Evolutionary conservation across 2,797 vertebrate genomes (phyloP).

Genomic region (Cheirogaleus major): DNA sequence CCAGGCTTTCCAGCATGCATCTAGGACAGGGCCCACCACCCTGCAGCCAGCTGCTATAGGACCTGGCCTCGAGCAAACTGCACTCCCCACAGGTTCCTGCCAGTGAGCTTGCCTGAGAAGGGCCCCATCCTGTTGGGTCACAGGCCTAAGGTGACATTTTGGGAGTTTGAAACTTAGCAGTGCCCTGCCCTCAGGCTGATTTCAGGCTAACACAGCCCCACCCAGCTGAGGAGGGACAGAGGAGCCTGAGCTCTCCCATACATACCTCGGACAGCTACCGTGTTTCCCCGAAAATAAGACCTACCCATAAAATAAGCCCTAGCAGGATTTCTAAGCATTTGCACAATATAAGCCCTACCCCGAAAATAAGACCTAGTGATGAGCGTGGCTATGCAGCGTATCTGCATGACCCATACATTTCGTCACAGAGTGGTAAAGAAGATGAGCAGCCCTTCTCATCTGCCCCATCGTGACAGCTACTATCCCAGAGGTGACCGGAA

Average conservation of each 20-base stretch:
- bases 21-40: not conserved
- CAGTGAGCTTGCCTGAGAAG: not conserved
- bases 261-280: not conserved
- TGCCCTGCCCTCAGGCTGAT: not conserved
- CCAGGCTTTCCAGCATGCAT: not conserved
- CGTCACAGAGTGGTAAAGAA: too few species aligned
- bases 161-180: not conserved
- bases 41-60: not conserved
- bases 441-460: too few species aligned
- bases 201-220: not conserved
- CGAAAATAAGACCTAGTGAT: too few species aligned
- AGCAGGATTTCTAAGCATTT: too few species aligned
- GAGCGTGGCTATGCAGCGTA: too few species aligned
- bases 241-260: not conserved
- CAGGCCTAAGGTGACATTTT: not conserved
- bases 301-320: too few species aligned
- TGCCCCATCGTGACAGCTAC: too few species aligned
- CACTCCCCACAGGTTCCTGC: not conserved
- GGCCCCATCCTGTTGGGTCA: not conserved
- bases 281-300: too few species aligned
- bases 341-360: too few species aligned
- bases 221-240: not conserved
- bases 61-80: not conserved
- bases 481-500: too few species aligned
- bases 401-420: too few species aligned